phyloP scores from a whole-genome alignment of 2,888 invertebrate species.

The Psylliodes chrysocephalus region DNA sequence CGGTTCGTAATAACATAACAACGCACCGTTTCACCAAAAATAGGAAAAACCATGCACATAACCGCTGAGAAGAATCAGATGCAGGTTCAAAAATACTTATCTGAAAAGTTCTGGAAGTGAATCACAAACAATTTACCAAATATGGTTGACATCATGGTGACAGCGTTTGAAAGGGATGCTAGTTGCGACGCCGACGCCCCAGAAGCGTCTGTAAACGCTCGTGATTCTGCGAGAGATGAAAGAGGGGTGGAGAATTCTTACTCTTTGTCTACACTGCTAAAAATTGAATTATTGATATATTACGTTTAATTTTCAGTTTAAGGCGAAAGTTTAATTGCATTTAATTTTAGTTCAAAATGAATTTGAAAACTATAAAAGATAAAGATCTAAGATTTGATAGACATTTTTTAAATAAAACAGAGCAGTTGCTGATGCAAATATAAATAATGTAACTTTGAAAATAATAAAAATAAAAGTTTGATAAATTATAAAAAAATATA shows the following conservation, averaged over 20 bases:
- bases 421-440: too few species aligned
- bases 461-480: too few species aligned
- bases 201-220: constrained; percentile 59
- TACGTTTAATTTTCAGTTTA: too few species aligned
- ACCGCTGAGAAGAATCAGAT: neutral
- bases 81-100: constrained; percentile 43
- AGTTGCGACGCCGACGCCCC: constrained; percentile 63
- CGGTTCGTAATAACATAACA: constrained; percentile 26
- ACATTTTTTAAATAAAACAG: too few species aligned
- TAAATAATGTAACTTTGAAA: too few species aligned
- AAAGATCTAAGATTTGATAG: too few species aligned
- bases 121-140: constrained; percentile 54
- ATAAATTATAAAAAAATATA: too few species aligned
- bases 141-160: constrained; percentile 58
- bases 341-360: too few species aligned
- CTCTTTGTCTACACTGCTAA: constrained; percentile 45
- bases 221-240: constrained; percentile 59
- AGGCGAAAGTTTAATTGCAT: too few species aligned
- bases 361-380: too few species aligned
- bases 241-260: constrained; percentile 53
- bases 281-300: too few species aligned
- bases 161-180: constrained; percentile 47
- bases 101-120: constrained; percentile 39
- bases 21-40: constrained; percentile 13
- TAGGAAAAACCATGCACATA: constrained; percentile 26